A percentile compares a stretch with the other conserved stretches of the same genome.
Conservation (phyloP, 2,888 invertebrate species). For the Erynnis tages region DNA sequence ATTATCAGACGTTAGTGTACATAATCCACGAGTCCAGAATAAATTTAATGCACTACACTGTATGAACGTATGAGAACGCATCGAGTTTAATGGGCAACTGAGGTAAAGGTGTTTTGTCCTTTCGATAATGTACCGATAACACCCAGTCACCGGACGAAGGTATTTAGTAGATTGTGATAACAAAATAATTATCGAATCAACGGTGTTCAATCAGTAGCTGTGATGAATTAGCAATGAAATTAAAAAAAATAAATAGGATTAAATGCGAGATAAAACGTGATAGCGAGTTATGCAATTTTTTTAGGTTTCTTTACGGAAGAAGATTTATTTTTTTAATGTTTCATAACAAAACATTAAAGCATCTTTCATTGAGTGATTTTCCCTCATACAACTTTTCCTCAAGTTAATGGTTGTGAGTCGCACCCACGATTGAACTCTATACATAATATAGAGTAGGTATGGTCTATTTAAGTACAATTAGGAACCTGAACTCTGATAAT, state of each 20-base stretch:
- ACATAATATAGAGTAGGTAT: no score
- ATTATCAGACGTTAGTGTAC: constrained; percentile 24
- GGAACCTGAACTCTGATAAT: no score
- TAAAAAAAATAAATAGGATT: neutral
- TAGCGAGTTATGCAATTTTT: neutral
- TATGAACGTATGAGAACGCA: neutral
- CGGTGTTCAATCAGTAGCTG: constrained; percentile 1
- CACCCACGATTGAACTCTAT: no score
- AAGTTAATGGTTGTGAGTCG: no score
- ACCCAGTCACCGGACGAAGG: constrained; percentile 52
- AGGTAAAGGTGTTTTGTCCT: constrained; percentile 17
- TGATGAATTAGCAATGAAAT: constrained; percentile 6
- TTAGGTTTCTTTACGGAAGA: neutral
- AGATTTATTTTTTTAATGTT: no score
- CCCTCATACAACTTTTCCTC: no score
- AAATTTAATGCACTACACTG: constrained; percentile 2
- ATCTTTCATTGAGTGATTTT: no score
- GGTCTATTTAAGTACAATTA: no score
- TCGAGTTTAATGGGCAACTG: constrained; percentile 15
- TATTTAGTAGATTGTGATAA: constrained; percentile 57
- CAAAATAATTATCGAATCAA: constrained; percentile 43
- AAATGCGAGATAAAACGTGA: no score
- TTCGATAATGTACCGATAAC: constrained; percentile 50
- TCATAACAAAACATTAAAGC: no score
- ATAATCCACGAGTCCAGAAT: constrained; percentile 17